Evolutionary conservation across 2,888 invertebrate species (phyloP).

Genomic region (Aphrophora alni): DNA sequence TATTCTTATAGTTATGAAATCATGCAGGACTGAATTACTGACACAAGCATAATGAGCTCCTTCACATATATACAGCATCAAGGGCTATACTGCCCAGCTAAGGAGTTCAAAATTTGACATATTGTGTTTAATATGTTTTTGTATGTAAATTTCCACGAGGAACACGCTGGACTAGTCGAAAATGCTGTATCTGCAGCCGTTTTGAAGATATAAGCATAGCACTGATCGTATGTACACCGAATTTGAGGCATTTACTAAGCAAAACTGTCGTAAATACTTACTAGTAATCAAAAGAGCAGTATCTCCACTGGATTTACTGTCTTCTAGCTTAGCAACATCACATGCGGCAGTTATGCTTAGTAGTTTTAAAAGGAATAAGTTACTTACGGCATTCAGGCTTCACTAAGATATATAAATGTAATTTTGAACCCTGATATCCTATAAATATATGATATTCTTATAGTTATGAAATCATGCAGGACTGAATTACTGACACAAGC

Average conservation of each 20-base stretch:
- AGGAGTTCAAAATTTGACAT: conserved; percentile 11
- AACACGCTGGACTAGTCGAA: conserved; percentile 21
- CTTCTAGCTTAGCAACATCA: conserved; percentile 18
- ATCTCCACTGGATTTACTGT: conserved; percentile 14
- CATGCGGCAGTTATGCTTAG: conserved; percentile 16
- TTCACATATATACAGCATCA: too few species aligned
- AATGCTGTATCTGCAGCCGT: conserved; percentile 20
- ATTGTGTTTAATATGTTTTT: conserved; percentile 9
- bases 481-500: too few species aligned
- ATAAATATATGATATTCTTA: too few species aligned
- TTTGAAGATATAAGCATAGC: conserved; percentile 10
- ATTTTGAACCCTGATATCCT: too few species aligned
- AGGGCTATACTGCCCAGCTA: conserved; percentile 21
- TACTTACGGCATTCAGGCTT: conserved; percentile 18
- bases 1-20: too few species aligned
- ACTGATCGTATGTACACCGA: conserved; percentile 7
- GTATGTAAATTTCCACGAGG: not conserved
- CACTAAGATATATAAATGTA: conserved; percentile 13
- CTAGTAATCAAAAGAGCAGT: conserved; percentile 18
- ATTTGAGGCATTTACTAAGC: conserved; percentile 7
- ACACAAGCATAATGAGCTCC: too few species aligned
- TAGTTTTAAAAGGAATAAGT: conserved; percentile 18
- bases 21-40: too few species aligned
- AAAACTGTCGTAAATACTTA: conserved; percentile 12
- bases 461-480: too few species aligned